These are phyloP conservation scores for Syrrhaptes paradoxus DNA, from an alignment of 2,113 vertebrate species.

Conservation along the genomic window DNA sequence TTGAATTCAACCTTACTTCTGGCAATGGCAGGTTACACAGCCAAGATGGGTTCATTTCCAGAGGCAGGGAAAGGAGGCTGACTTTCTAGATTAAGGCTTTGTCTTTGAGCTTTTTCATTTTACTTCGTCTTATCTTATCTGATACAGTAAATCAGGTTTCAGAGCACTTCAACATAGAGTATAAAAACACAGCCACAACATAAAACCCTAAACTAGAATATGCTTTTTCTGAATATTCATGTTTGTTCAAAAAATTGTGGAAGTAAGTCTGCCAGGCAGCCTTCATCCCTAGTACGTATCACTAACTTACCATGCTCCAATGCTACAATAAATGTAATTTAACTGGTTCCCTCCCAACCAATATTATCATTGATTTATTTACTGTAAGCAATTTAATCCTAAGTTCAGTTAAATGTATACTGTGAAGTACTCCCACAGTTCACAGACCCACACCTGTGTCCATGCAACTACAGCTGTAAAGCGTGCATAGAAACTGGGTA, in stretches of 20 bases:
- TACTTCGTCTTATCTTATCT: neutral
- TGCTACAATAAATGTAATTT: neutral
- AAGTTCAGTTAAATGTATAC: neutral
- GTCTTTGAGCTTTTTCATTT: neutral
- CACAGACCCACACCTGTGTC: neutral
- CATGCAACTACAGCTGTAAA: neutral
- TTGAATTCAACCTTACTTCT: neutral
- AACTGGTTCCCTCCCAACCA: neutral
- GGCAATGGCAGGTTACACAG: neutral
- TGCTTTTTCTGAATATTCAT: neutral
- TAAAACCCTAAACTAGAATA: neutral
- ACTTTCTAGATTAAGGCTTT: neutral
- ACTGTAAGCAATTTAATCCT: neutral
- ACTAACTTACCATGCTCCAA: neutral
- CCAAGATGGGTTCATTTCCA: neutral
- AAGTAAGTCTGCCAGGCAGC: neutral
- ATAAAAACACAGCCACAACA: neutral
- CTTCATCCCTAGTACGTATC: neutral
- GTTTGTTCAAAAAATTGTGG: neutral
- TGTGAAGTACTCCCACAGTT: neutral
- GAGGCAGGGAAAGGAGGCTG: neutral
- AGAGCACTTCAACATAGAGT: neutral
- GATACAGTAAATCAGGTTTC: neutral
- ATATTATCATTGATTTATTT: neutral
- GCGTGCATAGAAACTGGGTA: neutral